Evolutionary conservation across 2,113 vertebrate species (phyloP).

Genomic region (Rhinolophus ferrumequinum): DNA sequence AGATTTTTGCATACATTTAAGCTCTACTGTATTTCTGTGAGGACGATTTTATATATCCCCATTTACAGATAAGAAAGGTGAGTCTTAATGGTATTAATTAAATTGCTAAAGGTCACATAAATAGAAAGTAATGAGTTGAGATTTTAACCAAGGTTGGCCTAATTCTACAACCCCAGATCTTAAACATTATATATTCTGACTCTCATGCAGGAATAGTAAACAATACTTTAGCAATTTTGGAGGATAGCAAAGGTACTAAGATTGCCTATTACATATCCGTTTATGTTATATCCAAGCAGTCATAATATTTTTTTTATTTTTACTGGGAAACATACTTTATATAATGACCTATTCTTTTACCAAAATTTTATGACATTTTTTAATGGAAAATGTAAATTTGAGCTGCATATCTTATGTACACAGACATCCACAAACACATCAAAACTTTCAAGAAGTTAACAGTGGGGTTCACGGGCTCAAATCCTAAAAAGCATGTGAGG

Average conservation of each 20-base stretch:
- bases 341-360: background rate
- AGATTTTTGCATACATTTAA: background rate
- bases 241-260: background rate
- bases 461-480: constrained; percentile 70
- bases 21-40: background rate
- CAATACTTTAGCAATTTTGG: background rate
- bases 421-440: constrained; percentile 57
- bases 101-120: background rate
- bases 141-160: background rate
- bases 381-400: constrained; percentile 57
- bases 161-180: background rate
- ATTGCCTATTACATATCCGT: background rate
- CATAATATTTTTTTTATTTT: background rate
- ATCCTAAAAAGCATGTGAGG: constrained; percentile 75
- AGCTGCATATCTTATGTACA: constrained; percentile 56
- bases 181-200: background rate
- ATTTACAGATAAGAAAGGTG: constrained; percentile 36
- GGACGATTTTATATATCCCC: background rate
- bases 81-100: background rate
- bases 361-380: background rate
- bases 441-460: constrained; percentile 79
- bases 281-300: background rate
- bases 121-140: background rate
- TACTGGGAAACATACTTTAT: constrained; percentile 3
- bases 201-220: background rate